Percentiles rank a stretch among this genome's conserved stretches.
phyloP scores from a whole-genome alignment of 2,888 invertebrate species.

The Psylliodes chrysocephalus region DNA sequence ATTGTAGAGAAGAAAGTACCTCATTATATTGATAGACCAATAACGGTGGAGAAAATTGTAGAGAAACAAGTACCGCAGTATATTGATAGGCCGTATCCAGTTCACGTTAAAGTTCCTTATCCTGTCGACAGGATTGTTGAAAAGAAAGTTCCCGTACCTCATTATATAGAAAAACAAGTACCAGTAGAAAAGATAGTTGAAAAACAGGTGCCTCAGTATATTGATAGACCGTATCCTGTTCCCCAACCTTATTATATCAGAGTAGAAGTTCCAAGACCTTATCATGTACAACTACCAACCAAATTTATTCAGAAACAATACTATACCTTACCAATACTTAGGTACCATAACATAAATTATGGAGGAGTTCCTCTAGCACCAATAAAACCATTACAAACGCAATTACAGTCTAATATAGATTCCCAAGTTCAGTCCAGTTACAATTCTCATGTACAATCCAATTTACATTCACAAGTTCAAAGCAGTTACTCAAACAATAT shows the following conservation, averaged over 20 bases:
- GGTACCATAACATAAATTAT: conserved; percentile 10
- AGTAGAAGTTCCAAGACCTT: conserved; percentile 37
- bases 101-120: conserved; percentile 56
- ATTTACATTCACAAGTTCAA: neutral
- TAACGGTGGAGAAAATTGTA: conserved; percentile 66
- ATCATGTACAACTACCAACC: conserved; percentile 19
- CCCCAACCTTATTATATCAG: conserved; percentile 42
- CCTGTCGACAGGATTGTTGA: conserved; percentile 65
- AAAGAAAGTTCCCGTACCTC: conserved; percentile 65
- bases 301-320: conserved; percentile 20
- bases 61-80: conserved; percentile 65
- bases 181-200: conserved; percentile 60
- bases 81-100: conserved; percentile 63
- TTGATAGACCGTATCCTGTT: conserved; percentile 48
- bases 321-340: neutral
- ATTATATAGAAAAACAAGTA: conserved; percentile 64
- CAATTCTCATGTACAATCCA: conserved; percentile 8
- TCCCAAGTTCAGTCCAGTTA: conserved; percentile 22
- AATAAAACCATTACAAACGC: neutral
- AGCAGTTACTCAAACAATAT: conserved; percentile 6
- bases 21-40: conserved; percentile 64
- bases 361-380: neutral
- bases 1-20: conserved; percentile 61
- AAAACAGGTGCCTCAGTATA: conserved; percentile 52
- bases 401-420: conserved; percentile 4